Conservation (phyloP, 2,797 vertebrate genomes). For the Oophaga sylvatica region DNA sequence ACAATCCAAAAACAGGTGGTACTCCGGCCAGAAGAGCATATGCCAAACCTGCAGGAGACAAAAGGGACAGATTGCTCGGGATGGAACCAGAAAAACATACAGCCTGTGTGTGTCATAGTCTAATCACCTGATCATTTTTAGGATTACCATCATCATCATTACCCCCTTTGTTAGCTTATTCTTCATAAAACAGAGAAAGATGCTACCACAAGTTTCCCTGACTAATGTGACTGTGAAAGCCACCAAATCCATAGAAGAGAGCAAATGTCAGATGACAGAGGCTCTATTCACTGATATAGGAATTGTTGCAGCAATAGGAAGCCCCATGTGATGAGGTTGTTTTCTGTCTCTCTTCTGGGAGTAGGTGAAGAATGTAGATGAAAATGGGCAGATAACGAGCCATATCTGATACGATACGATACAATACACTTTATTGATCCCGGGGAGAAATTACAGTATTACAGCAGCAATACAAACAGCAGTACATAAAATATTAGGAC, state of each 20-base stretch:
- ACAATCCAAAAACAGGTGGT: constrained; percentile 90
- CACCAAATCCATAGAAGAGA: not conserved
- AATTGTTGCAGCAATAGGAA: not conserved
- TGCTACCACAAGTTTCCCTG: not conserved
- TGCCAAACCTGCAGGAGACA: constrained; percentile 81
- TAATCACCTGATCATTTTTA: not conserved
- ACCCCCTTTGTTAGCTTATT: not conserved
- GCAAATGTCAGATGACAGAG: not conserved
- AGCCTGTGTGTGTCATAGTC: not conserved
- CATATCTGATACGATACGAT: too few species aligned
- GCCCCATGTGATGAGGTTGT: not conserved
- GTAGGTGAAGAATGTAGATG: too few species aligned
- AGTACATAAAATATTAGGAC: too few species aligned
- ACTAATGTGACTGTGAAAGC: not conserved
- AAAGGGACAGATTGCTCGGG: not conserved
- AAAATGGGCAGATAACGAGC: too few species aligned
- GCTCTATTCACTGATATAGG: not conserved
- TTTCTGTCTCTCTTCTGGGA: too few species aligned
- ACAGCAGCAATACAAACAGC: too few species aligned
- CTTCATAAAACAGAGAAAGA: not conserved
- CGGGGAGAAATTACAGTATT: too few species aligned
- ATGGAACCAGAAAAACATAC: constrained; percentile 14
- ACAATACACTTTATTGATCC: too few species aligned
- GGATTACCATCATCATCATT: not conserved
- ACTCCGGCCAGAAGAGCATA: constrained; percentile 92